Evolutionary conservation across 2,797 vertebrate genomes (phyloP).

Genomic region (Intellagama lesueurii): DNA sequence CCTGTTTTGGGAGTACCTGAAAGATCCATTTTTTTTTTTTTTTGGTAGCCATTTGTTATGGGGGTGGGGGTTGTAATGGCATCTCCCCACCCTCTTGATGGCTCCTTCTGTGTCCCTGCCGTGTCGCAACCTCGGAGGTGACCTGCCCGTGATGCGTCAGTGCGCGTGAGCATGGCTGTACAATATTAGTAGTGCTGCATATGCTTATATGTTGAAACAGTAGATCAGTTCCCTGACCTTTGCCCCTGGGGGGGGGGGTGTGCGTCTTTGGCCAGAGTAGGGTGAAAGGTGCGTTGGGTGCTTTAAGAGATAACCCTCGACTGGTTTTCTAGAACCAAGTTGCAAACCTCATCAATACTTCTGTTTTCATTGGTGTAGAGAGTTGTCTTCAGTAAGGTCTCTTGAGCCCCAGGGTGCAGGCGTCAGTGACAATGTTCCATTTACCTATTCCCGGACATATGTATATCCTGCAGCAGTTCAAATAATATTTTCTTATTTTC

Average conservation of each 20-base stretch:
- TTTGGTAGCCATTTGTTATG: no score
- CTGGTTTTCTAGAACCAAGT: neutral
- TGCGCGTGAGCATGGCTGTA: no score
- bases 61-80: no score
- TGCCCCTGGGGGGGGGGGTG: no score
- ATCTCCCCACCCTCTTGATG: no score
- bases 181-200: neutral
- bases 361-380: neutral
- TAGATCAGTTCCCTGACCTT: neutral
- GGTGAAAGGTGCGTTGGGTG: neutral
- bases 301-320: neutral
- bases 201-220: neutral
- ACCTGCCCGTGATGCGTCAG: neutral
- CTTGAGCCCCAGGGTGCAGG: neutral
- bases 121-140: neutral
- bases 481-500: slow-evolving; percentile 37
- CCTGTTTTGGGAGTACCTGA: no score
- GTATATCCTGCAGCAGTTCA: slow-evolving; percentile 41
- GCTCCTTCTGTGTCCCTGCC: no score
- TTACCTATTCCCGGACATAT: slow-evolving; percentile 11
- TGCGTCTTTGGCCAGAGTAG: neutral
- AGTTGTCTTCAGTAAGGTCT: slow-evolving; percentile 33
- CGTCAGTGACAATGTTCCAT: slow-evolving; percentile 24
- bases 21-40: no score
- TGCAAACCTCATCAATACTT: slow-evolving; percentile 22